These are phyloP conservation scores for Drosophila mauritiana DNA, from an alignment of 1,140 invertebrate genomes.

Conservation along the genomic window DNA sequence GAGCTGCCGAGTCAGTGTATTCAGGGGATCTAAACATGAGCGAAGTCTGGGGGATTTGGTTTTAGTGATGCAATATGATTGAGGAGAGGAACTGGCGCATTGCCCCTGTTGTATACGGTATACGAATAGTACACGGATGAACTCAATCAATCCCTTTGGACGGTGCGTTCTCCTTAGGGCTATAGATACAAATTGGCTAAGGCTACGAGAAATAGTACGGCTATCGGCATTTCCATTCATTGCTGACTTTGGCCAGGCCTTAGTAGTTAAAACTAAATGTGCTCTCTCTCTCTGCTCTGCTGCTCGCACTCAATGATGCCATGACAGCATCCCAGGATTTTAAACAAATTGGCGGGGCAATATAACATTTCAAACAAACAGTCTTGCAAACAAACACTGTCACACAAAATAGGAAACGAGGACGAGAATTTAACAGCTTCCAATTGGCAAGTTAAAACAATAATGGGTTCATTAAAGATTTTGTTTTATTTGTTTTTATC, in stretches of 20 bases:
- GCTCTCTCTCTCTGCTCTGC: conserved; percentile 38
- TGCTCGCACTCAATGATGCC: conserved; percentile 68
- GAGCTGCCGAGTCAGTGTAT: conserved; percentile 28
- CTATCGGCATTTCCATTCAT: conserved; percentile 20
- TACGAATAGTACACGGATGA: not conserved
- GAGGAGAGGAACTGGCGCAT: conserved; percentile 25
- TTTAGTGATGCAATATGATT: conserved; percentile 17
- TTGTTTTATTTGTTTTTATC: conserved; percentile 72
- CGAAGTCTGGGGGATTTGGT: conserved; percentile 13
- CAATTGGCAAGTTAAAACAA: conserved; percentile 60
- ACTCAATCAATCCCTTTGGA: not conserved
- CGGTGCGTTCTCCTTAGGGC: conserved; percentile 28
- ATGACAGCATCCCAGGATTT: conserved; percentile 70
- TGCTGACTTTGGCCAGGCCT: conserved; percentile 31
- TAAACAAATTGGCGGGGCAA: conserved; percentile 5
- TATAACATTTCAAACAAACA: conserved; percentile 42
- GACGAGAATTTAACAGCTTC: conserved; percentile 29
- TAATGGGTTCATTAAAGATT: conserved; percentile 67
- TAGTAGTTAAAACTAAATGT: conserved; percentile 23
- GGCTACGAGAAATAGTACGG: conserved; percentile 2
- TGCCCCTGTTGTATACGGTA: not conserved
- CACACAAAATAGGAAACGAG: conserved; percentile 49
- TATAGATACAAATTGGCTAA: conserved; percentile 38
- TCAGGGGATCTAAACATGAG: conserved; percentile 19
- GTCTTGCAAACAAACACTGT: conserved; percentile 50